Evolutionary conservation across 2,888 invertebrate species (phyloP).

Genomic region (Melolontha melolontha): DNA sequence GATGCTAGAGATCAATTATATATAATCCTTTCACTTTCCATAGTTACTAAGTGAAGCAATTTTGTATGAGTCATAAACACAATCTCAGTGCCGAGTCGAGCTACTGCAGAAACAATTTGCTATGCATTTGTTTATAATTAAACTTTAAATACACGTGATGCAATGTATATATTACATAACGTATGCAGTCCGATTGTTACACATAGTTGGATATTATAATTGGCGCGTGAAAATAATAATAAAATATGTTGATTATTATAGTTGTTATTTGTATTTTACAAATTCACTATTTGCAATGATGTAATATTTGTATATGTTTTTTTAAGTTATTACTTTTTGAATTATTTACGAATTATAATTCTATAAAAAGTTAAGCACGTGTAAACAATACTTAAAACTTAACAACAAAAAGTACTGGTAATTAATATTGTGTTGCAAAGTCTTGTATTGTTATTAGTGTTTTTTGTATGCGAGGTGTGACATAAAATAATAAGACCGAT

Average conservation of each 20-base stretch:
- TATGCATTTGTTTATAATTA: constrained; percentile 16
- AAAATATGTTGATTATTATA: not conserved
- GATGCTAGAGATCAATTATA: constrained; percentile 30
- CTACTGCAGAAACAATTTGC: constrained; percentile 7
- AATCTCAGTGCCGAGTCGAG: constrained; percentile 12
- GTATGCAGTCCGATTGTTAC: constrained; percentile 10
- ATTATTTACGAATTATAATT: no score
- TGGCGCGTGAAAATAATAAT: not conserved
- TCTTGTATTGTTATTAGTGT: no score
- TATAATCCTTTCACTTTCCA: constrained; percentile 40
- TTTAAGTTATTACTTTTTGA: no score
- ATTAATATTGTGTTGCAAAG: no score
- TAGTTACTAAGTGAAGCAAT: constrained; percentile 35
- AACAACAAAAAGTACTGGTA: no score
- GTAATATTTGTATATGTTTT: not conserved
- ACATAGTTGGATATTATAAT: constrained; percentile 1
- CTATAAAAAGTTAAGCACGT: no score
- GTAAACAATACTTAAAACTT: no score
- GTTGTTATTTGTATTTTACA: not conserved
- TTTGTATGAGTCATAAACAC: constrained; percentile 31
- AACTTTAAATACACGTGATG: constrained; percentile 17
- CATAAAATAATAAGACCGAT: no score
- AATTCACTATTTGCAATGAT: not conserved
- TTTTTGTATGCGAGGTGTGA: no score
- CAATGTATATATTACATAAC: constrained; percentile 24